phyloP scores from a whole-genome alignment of 2,113 vertebrate genomes.

The Lipophrys pholis region DNA sequence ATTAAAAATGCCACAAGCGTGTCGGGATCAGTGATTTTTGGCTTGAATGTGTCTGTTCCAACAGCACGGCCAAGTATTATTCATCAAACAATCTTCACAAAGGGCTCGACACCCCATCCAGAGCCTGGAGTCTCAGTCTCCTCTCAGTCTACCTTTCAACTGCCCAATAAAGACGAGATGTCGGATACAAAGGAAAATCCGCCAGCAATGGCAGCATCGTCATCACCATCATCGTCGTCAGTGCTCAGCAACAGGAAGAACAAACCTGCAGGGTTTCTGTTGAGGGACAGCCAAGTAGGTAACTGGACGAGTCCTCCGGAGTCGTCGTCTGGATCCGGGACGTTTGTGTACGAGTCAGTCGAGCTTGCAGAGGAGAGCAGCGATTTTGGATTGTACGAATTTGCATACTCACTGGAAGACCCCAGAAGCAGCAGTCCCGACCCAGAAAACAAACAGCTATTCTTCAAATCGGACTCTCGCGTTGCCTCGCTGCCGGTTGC shows the following conservation, averaged over 20 bases:
- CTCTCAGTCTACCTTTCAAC: constrained; percentile 9
- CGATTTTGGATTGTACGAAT: constrained; percentile 61
- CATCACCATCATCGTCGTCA: neutral
- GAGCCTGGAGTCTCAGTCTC: neutral
- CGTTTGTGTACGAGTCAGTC: constrained; percentile 54
- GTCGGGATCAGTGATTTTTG: neutral
- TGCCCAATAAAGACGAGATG: constrained; percentile 35
- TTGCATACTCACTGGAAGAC: constrained; percentile 53
- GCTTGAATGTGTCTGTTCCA: neutral
- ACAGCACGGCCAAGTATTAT: neutral
- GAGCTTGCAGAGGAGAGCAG: constrained; percentile 43
- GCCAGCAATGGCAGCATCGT: constrained; percentile 19
- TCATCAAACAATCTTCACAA: neutral
- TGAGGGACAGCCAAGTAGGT: constrained; percentile 41
- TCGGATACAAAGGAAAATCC: constrained; percentile 9
- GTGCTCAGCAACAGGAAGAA: constrained; percentile 75
- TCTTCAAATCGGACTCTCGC: constrained; percentile 8
- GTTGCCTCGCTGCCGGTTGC: neutral
- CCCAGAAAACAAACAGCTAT: neutral
- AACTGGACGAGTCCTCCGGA: constrained; percentile 52
- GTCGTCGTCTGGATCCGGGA: constrained; percentile 53
- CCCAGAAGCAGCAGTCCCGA: neutral
- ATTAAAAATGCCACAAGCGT: neutral
- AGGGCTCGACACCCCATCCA: neutral
- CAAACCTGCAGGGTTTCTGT: constrained; percentile 60